phyloP scores from a whole-genome alignment of 1,140 invertebrate genomes.

The Cydia fagiglandana region DNA sequence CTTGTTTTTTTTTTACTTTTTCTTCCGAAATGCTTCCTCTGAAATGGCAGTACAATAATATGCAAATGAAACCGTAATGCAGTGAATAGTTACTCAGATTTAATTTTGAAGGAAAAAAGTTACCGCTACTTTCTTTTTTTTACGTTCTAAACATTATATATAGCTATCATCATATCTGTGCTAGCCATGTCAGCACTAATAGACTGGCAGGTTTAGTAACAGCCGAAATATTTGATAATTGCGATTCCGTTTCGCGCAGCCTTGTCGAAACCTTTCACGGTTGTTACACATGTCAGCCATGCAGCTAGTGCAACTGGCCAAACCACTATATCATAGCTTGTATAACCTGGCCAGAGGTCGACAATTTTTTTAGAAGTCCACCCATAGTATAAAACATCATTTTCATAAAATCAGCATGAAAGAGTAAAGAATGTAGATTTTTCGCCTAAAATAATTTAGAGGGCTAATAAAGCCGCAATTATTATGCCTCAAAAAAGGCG shows the following conservation, averaged over 20 bases:
- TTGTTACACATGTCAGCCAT: conserved; percentile 17
- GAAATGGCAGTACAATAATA: too few species aligned
- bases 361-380: not conserved
- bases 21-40: too few species aligned
- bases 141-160: not conserved
- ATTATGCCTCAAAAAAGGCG: too few species aligned
- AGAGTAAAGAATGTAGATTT: not conserved
- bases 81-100: too few species aligned
- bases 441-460: too few species aligned
- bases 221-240: conserved; percentile 4
- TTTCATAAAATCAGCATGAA: not conserved
- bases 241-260: not conserved
- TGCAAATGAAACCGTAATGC: too few species aligned
- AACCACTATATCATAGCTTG: not conserved
- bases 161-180: not conserved
- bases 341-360: not conserved
- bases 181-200: not conserved
- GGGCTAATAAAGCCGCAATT: too few species aligned
- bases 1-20: too few species aligned
- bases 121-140: too few species aligned
- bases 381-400: not conserved
- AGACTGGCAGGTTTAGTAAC: not conserved
- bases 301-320: not conserved
- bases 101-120: too few species aligned
- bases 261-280: conserved; percentile 5